These are phyloP conservation scores for Hassar affinis DNA, from an alignment of 2,113 vertebrate genomes.

Conservation along the genomic window DNA sequence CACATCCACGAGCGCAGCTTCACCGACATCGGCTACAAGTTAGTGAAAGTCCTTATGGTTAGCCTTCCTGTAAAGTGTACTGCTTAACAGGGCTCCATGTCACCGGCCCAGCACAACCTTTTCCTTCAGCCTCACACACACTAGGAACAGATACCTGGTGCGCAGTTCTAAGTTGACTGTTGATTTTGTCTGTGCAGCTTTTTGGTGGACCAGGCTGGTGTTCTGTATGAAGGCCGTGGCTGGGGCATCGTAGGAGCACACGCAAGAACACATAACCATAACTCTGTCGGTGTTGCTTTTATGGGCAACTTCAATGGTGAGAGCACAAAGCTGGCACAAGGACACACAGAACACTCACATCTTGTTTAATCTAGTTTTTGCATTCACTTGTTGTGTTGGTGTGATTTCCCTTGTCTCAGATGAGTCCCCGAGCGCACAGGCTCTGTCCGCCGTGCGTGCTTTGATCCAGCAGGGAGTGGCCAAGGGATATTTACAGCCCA, in stretches of 20 bases:
- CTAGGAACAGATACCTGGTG: too few relatives aligned
- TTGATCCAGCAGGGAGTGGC: conserved; percentile 2
- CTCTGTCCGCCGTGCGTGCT: not conserved
- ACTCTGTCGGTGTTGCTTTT: conserved; percentile 77
- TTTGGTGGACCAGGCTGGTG: conserved; percentile 72
- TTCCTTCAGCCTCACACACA: not conserved
- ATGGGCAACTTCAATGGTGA: conserved; percentile 77
- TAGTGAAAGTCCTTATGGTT: conserved; percentile 44
- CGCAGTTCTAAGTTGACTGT: not conserved
- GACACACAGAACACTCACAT: not conserved
- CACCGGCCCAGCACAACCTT: not conserved
- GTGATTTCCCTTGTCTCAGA: not conserved
- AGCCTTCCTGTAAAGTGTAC: not conserved
- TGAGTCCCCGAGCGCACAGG: not conserved
- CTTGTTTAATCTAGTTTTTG: not conserved
- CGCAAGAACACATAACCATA: conserved; percentile 67
- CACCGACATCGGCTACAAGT: conserved; percentile 78
- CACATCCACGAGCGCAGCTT: conserved; percentile 66
- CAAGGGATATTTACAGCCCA: conserved; percentile 8
- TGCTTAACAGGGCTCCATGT: not conserved
- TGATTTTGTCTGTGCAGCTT: conserved; percentile 65
- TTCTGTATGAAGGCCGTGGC: conserved; percentile 77
- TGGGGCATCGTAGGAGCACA: conserved; percentile 76
- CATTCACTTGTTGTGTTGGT: not conserved
- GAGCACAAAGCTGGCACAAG: not conserved